These are phyloP conservation scores for Xestobium rufovillosum DNA, from an alignment of 2,888 invertebrate genomes.

Conservation along the genomic window DNA sequence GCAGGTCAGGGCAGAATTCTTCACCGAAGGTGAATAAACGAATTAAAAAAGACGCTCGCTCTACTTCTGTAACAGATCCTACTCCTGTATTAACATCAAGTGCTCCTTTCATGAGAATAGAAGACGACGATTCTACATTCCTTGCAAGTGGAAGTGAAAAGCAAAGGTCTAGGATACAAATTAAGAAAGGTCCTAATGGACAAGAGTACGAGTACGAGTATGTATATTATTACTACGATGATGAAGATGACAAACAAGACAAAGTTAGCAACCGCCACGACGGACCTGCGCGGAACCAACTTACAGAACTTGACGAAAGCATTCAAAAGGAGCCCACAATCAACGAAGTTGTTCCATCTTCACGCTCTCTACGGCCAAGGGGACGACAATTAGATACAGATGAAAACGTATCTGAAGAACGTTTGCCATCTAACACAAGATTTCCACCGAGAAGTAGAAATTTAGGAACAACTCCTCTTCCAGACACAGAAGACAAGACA, in stretches of 20 bases:
- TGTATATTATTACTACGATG: slow-evolving; percentile 84
- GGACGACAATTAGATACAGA: slow-evolving; percentile 41
- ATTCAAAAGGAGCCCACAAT: slow-evolving; percentile 52
- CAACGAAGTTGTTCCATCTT: slow-evolving; percentile 56
- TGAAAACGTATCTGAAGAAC: slow-evolving; percentile 49
- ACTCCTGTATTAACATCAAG: slow-evolving; percentile 52
- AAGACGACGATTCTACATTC: slow-evolving; percentile 31
- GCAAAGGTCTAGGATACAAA: slow-evolving; percentile 65
- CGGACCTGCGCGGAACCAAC: slow-evolving; percentile 50
- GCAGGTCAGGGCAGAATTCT: slow-evolving; percentile 29
- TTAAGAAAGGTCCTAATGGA: slow-evolving; percentile 83
- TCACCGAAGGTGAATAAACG: slow-evolving; percentile 32
- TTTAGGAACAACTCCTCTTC: slow-evolving; percentile 47
- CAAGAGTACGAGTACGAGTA: slow-evolving; percentile 90
- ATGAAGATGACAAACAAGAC: slow-evolving; percentile 58
- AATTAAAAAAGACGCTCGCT: slow-evolving; percentile 25
- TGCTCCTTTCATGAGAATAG: slow-evolving; percentile 29
- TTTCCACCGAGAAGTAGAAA: slow-evolving; percentile 67
- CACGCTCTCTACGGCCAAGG: slow-evolving; percentile 27
- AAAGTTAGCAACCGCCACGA: slow-evolving; percentile 51
- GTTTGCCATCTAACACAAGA: slow-evolving; percentile 76
- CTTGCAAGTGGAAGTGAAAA: slow-evolving; percentile 59
- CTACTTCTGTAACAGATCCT: slow-evolving; percentile 47
- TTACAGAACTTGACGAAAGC: slow-evolving; percentile 40
- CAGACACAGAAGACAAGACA: slow-evolving; percentile 36